Percentiles rank a stretch among this genome's conserved stretches.
phyloP scores from a whole-genome alignment of 1,140 invertebrate genomes.

The Caenorhabditis tropicalis region DNA sequence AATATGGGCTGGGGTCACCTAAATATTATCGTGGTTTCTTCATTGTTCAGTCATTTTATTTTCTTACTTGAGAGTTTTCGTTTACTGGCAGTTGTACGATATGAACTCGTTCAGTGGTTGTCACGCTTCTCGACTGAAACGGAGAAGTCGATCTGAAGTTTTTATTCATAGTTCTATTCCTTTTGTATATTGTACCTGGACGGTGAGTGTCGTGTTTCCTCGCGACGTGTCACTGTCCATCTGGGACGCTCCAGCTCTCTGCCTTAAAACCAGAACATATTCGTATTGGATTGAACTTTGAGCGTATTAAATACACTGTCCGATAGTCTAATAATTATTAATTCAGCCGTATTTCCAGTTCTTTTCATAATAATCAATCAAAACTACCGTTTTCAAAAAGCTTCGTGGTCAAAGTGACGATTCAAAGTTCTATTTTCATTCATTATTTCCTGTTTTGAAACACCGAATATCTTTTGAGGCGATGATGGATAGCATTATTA shows the following conservation, averaged over 20 bases:
- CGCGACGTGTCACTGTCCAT: slow-evolving; percentile 56
- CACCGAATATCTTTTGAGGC: not conserved
- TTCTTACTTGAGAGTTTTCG: slow-evolving; percentile 38
- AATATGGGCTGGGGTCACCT: slow-evolving; percentile 48
- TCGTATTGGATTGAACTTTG: too few relatives aligned
- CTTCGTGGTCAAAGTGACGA: too few relatives aligned
- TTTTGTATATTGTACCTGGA: slow-evolving; percentile 46
- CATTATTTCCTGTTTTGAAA: not conserved
- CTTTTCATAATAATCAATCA: too few relatives aligned
- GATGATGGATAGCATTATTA: not conserved
- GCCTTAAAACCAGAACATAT: not conserved
- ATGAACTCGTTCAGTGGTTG: slow-evolving; percentile 57
- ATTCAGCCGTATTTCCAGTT: too few relatives aligned
- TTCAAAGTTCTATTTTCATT: not conserved
- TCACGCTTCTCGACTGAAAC: slow-evolving; percentile 57
- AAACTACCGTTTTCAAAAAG: too few relatives aligned
- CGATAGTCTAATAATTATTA: too few relatives aligned
- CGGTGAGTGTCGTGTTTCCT: slow-evolving; percentile 55
- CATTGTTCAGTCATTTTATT: too few relatives aligned
- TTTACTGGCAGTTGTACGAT: slow-evolving; percentile 55
- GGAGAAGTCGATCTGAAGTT: slow-evolving; percentile 40
- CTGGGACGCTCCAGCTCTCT: slow-evolving; percentile 50
- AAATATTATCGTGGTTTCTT: not conserved
- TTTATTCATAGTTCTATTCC: too few relatives aligned
- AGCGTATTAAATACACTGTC: too few relatives aligned